Evolutionary conservation across 2,113 vertebrate genomes (phyloP).

Genomic region (Gallinago jamesoni): DNA sequence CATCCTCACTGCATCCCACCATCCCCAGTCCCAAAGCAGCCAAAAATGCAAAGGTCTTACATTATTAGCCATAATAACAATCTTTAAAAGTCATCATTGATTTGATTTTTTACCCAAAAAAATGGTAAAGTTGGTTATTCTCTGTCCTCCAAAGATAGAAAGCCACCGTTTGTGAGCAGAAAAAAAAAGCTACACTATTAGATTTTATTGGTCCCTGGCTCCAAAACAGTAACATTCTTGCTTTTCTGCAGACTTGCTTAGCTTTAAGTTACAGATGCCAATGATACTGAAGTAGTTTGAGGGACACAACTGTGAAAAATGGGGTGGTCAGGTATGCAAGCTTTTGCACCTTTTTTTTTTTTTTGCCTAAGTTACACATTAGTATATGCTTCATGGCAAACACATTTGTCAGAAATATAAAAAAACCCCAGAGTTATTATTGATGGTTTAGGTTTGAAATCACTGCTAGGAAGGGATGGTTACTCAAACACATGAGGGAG

Average conservation of each 20-base stretch:
- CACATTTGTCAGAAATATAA: not conserved
- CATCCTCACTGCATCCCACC: not conserved
- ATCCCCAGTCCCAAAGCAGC: not conserved
- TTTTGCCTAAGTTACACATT: not conserved
- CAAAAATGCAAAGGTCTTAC: not conserved
- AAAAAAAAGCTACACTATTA: not conserved
- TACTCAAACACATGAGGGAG: not conserved
- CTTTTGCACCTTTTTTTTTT: not conserved
- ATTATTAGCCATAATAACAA: not conserved
- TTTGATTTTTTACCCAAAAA: conserved; percentile 63
- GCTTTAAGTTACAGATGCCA: not conserved
- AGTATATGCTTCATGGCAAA: not conserved
- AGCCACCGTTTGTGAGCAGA: not conserved
- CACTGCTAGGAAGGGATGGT: not conserved
- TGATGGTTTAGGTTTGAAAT: not conserved
- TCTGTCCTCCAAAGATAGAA: not conserved
- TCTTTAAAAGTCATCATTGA: not conserved
- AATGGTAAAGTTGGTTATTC: conserved; percentile 32
- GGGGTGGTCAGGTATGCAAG: not conserved
- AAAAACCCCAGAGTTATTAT: not conserved
- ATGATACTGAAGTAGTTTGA: not conserved
- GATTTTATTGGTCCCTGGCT: not conserved
- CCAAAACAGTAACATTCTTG: not conserved
- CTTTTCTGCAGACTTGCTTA: not conserved
- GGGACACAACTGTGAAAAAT: not conserved